A percentile compares a stretch with the other conserved stretches of the same genome.
These are phyloP conservation scores for Jordanella pulchra DNA, from an alignment of 2,797 vertebrate genomes.

Conservation along the genomic window DNA sequence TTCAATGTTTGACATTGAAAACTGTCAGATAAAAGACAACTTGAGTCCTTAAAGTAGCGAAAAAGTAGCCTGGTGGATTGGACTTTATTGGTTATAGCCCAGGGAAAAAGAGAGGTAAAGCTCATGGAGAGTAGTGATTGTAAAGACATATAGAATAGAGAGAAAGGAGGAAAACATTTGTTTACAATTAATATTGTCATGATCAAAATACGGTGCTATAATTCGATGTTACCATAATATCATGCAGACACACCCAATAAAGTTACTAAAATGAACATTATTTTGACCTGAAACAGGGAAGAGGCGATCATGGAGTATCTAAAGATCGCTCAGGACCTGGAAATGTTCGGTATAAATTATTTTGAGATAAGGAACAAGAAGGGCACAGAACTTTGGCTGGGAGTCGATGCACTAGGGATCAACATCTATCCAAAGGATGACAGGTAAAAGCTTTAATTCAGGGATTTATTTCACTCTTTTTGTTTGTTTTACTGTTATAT, in stretches of 20 bases:
- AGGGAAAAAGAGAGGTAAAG: too few relatives aligned
- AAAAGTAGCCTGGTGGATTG: too few relatives aligned
- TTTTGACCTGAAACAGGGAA: constrained; percentile 77
- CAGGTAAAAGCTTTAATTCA: constrained; percentile 64
- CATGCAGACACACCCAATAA: not conserved
- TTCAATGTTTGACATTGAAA: too few relatives aligned
- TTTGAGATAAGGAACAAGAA: constrained; percentile 99
- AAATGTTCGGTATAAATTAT: constrained; percentile 98
- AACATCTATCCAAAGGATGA: constrained; percentile 96
- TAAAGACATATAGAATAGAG: too few relatives aligned
- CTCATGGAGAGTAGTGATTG: too few relatives aligned
- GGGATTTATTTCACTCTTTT: not conserved
- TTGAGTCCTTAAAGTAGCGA: too few relatives aligned
- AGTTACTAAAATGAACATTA: not conserved
- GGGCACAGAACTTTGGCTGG: constrained; percentile 92
- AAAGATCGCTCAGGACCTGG: constrained; percentile 97
- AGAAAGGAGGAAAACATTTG: too few relatives aligned
- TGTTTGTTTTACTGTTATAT: not conserved
- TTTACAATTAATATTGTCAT: too few relatives aligned
- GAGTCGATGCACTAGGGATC: constrained; percentile 92
- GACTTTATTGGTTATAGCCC: too few relatives aligned
- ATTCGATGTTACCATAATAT: not conserved
- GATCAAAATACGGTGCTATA: too few relatives aligned
- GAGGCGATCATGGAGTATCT: constrained; percentile 93
- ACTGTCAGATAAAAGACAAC: too few relatives aligned